A percentile compares a stretch with the other conserved stretches of the same genome.
Conservation (phyloP, 2,888 invertebrate species). For the Esperia sulphurella region DNA sequence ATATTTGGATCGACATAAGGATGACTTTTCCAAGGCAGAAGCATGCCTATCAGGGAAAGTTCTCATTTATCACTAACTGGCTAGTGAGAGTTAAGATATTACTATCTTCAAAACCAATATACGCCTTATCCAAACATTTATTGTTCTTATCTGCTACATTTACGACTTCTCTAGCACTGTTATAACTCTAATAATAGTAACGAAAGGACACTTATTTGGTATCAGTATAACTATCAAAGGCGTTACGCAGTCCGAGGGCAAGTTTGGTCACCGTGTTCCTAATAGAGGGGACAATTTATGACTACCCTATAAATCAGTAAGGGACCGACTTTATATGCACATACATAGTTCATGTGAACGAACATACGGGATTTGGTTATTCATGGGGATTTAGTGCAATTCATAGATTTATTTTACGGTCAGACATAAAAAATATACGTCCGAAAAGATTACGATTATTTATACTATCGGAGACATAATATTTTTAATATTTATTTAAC, state of each 20-base stretch:
- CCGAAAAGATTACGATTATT: background rate
- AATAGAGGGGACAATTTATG: constrained; percentile 35
- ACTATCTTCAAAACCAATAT: no score
- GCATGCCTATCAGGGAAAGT: no score
- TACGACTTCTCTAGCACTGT: background rate
- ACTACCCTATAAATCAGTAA: constrained; percentile 29
- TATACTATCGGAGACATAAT: background rate
- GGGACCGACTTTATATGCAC: constrained; percentile 22
- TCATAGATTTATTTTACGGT: constrained; percentile 8
- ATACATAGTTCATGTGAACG: constrained; percentile 18
- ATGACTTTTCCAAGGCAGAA: no score
- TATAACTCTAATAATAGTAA: background rate
- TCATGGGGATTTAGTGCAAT: constrained; percentile 1
- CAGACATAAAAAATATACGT: background rate
- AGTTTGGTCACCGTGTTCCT: constrained; percentile 27
- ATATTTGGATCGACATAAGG: no score
- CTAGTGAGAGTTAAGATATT: no score
- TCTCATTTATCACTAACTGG: no score
- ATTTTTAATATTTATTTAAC: no score
- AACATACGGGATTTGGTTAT: constrained; percentile 9
- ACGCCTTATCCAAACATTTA: no score
- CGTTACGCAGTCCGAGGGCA: constrained; percentile 4
- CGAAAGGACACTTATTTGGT: background rate
- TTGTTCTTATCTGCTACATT: background rate
- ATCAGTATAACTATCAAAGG: background rate